Conservation (phyloP, 2,113 vertebrate species). For the Zeus faber region DNA sequence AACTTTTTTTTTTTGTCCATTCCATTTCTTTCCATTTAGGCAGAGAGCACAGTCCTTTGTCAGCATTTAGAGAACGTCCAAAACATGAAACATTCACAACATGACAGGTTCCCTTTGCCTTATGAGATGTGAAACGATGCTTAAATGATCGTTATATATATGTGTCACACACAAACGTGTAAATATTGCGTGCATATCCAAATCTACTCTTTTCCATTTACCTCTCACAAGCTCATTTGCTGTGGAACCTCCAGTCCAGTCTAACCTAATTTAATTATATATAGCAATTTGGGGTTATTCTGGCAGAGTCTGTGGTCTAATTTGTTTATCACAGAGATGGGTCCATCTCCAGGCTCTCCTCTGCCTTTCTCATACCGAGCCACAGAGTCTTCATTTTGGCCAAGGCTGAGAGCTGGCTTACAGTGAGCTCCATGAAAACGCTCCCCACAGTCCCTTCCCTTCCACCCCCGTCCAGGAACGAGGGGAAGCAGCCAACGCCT, state of each 20-base stretch:
- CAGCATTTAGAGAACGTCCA: too few species aligned
- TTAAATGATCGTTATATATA: too few species aligned
- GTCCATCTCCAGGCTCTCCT: slow-evolving; percentile 22
- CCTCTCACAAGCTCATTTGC: slow-evolving; percentile 6
- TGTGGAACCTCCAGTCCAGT: slow-evolving; percentile 30
- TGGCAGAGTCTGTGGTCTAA: slow-evolving; percentile 45
- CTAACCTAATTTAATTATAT: slow-evolving; percentile 47
- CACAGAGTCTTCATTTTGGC: slow-evolving; percentile 52
- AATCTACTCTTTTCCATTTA: slow-evolving; percentile 10
- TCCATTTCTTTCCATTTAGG: too few species aligned
- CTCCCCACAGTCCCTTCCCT: slow-evolving; percentile 4
- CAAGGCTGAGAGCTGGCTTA: slow-evolving; percentile 32
- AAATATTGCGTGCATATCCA: too few species aligned
- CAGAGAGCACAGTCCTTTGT: too few species aligned
- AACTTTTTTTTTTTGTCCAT: too few species aligned
- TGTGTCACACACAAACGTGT: too few species aligned
- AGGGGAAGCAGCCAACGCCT: slow-evolving; percentile 23
- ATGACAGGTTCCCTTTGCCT: neutral
- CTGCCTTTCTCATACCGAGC: slow-evolving; percentile 17
- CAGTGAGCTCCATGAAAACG: slow-evolving; percentile 4
- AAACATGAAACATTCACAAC: neutral
- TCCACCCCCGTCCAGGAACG: slow-evolving; percentile 13
- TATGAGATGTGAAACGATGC: too few species aligned
- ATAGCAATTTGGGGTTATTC: slow-evolving; percentile 42
- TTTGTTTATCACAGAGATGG: slow-evolving; percentile 56